A percentile compares a stretch with the other conserved stretches of the same genome.
phyloP scores from a whole-genome alignment of 2,888 invertebrate species.

The Philaethria dido region DNA sequence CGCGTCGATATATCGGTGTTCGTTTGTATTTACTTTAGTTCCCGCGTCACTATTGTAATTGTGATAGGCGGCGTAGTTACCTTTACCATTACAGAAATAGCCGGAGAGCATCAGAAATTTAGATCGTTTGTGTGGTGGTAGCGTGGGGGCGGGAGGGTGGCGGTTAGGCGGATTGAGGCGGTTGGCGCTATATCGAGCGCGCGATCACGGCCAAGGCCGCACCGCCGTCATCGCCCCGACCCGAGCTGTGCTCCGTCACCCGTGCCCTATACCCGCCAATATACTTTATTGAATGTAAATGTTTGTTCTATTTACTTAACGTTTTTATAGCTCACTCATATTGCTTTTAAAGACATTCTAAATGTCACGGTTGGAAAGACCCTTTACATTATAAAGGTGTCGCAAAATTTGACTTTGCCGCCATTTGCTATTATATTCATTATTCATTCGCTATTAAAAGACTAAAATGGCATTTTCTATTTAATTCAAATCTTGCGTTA shows the following conservation, averaged over 20 bases:
- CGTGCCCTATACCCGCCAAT: conserved; percentile 35
- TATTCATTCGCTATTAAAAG: too few species aligned
- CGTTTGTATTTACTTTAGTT: neutral
- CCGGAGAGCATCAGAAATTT: conserved; percentile 56
- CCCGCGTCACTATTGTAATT: conserved; percentile 38
- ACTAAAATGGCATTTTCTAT: too few species aligned
- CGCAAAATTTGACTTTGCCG: too few species aligned
- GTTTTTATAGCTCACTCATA: conserved; percentile 9
- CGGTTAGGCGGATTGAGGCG: conserved; percentile 53
- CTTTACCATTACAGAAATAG: conserved; percentile 56
- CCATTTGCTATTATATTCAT: too few species aligned
- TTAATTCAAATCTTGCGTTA: too few species aligned
- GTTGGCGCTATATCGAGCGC: conserved; percentile 79
- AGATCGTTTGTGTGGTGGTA: conserved; percentile 56
- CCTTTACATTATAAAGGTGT: neutral
- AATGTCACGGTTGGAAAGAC: conserved; percentile 7
- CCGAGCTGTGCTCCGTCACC: conserved; percentile 50
- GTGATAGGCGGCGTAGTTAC: conserved; percentile 48
- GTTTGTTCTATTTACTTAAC: conserved; percentile 28
- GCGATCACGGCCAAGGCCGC: conserved; percentile 82
- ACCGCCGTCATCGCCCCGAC: conserved; percentile 63
- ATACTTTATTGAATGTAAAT: conserved; percentile 36
- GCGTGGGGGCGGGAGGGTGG: conserved; percentile 44
- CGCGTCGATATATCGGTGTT: neutral
- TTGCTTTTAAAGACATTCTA: conserved; percentile 2